Base-by-base conservation (phyloP, 2,797 vertebrate genomes). In the Microtus agrestis region DNA sequence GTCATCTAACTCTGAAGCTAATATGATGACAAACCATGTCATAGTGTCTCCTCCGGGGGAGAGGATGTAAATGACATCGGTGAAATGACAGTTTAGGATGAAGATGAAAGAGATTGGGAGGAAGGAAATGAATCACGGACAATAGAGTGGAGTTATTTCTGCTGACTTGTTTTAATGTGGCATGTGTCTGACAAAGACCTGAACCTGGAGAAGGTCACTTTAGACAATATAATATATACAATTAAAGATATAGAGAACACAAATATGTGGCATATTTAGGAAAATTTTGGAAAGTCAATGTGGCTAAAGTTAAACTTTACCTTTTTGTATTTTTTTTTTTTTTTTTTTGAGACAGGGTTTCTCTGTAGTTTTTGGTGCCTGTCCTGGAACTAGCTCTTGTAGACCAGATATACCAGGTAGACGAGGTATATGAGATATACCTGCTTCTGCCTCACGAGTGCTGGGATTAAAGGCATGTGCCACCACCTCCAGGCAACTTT, bases 91-190 rank as follows among this genome's bases (percentile, higher is more conserved):
- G n/a, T n/a, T n/a, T n/a, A n/a, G n/a, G n/a, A n/a, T n/a, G 48
- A 91, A 89, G 61, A 86, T 25, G 13, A 34, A 51, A 61, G n/a
- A 78, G 40, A 5, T 34, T 29, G n/a, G 13, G 10, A 90, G 71
- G 54, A 91, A 89, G 61, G 25, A 95, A 95, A 91, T 76, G 12
- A 56, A 59, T 71, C 67, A 89, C 43, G 46, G 23, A 21, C 25
- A 59, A 23, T 59, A 96, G 51, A 89, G 34, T 56, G 15, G 9
- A 73, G 21, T 56, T 15, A 34, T 48, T 74, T 63, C 15, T 87
- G 37, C 65, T 84, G 76, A 2, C 19, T 86, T 61, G 80, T 2
- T 92, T 74, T 93, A 74, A 82, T 89, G 43, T 95, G 25, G 51
- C 14, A 56, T 79, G 74, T 56, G 4, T 10, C 19, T 91, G 27